Percentiles rank a stretch among this genome's conserved stretches.
Conservation (phyloP, 2,888 invertebrate species). For the Amphipoea oculea region DNA sequence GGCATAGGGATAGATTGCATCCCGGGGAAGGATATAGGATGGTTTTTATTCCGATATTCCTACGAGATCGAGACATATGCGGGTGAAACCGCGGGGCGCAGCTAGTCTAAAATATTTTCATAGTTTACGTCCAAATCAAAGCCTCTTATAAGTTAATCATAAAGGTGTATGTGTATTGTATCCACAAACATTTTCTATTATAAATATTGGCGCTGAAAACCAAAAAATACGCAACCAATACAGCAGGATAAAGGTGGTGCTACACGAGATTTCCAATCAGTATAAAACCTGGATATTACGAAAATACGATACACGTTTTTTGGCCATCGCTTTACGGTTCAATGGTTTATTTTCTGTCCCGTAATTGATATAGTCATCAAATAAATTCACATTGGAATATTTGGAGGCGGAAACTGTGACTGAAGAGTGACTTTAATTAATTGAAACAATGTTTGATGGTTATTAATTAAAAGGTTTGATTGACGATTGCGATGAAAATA, state of each 20-base stretch:
- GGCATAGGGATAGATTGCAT: no score
- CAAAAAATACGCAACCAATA: conserved; percentile 16
- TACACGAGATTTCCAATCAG: conserved; percentile 54
- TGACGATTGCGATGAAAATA: neutral
- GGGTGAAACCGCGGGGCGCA: no score
- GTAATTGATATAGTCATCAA: conserved; percentile 58
- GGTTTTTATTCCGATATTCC: no score
- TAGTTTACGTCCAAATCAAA: neutral
- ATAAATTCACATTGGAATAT: conserved; percentile 53
- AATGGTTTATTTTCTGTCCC: conserved; percentile 48
- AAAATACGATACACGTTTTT: conserved; percentile 48
- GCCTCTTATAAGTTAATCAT: neutral
- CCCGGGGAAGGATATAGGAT: no score
- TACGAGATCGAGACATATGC: no score
- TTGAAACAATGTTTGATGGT: conserved; percentile 1
- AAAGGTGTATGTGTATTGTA: neutral
- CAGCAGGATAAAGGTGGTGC: neutral
- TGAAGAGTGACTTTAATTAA: conserved; percentile 7
- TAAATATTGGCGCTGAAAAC: conserved; percentile 4
- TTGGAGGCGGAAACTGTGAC: conserved; percentile 8
- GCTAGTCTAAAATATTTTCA: neutral
- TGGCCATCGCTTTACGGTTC: conserved; percentile 37
- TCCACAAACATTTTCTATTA: neutral
- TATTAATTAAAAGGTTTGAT: neutral
- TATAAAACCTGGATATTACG: conserved; percentile 50